Base-by-base conservation (phyloP, 1,140 invertebrate genomes). In the Lanistes nyassanus region DNA sequence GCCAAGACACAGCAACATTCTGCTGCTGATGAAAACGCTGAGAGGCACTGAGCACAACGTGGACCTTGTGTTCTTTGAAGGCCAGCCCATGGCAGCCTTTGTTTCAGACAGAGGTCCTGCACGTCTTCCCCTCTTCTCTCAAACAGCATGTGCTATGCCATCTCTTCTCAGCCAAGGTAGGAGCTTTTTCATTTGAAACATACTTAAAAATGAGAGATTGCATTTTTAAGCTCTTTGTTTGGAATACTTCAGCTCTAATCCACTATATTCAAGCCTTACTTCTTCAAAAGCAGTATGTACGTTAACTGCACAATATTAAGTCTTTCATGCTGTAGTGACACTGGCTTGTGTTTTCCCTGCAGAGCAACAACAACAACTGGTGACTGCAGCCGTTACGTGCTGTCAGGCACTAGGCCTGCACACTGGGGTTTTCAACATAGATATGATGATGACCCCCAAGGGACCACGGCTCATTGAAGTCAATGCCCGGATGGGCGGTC, bases 391-490 rank as follows among this genome's bases (percentile, higher is more conserved):
- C 26, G 82, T 79, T 51, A 77, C 80, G 34, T 84, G 83, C 62
- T 84, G 83, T 65, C 78, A 74, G 7, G 79, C 80, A 62, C 75
- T 84, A 19, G 83, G 82, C 21, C 68, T 84, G 16, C 55, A 58
- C 26, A 79, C 76, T 19, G 83, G 82, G 2, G 80, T 81, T n/a
- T 84, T 81, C 65, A 84, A 84, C 72, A 81, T 84, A 9, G 82
- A 83, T 66, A 76, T 84, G 73, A 81, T 77, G 53, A 81, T 83
- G 83, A 80, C 82, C 3, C 47, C 64, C 11, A 73, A 71, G 6
- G 83, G 83, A 6, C 83, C 83, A 55, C 82, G 81, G 66, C 74
- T 84, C 19, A 69, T 83, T 9, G 83, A 84, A 67, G 79, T 84
- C 26, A 84, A 84, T 66, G 80, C 78, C 0, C 62, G 83, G 42